Evolutionary conservation across 2,888 invertebrate species (phyloP).

Genomic region (Hydropsyche betteni): DNA sequence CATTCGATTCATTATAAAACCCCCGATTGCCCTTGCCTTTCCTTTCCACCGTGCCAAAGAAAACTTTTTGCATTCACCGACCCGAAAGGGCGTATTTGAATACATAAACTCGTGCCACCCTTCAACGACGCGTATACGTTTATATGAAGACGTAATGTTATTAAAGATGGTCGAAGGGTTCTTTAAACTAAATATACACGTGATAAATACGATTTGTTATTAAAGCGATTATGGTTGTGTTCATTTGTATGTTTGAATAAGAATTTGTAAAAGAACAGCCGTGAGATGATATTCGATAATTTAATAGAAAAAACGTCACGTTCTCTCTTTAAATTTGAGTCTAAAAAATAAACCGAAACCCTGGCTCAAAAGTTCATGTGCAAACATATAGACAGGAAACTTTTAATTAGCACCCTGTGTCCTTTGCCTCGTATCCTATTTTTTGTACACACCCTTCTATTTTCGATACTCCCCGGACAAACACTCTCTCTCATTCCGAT

Average conservation of each 20-base stretch:
- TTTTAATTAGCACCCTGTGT: conserved; percentile 29
- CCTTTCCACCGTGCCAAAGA: conserved; percentile 30
- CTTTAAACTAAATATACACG: neutral
- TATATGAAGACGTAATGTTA: neutral
- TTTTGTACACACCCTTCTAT: conserved; percentile 13
- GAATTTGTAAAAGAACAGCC: too few relatives aligned
- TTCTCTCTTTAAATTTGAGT: too few relatives aligned
- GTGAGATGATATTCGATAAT: too few relatives aligned
- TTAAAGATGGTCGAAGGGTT: conserved; percentile 7
- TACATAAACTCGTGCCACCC: conserved; percentile 27
- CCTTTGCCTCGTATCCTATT: neutral
- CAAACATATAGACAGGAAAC: conserved; percentile 1
- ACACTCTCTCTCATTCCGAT: neutral
- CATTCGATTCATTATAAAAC: conserved; percentile 44
- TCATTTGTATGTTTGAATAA: too few relatives aligned
- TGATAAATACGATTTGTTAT: too few relatives aligned
- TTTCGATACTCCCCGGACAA: neutral
- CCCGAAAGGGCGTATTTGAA: conserved; percentile 22
- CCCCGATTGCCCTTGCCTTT: conserved; percentile 37
- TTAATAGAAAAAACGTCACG: too few relatives aligned
- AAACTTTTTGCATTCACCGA: conserved; percentile 32
- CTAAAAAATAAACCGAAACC: too few relatives aligned
- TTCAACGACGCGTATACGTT: conserved; percentile 1
- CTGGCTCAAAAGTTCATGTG: too few relatives aligned
- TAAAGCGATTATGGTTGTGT: too few relatives aligned